phyloP scores from a whole-genome alignment of 2,113 vertebrate species.

The Crotalus horridus region DNA sequence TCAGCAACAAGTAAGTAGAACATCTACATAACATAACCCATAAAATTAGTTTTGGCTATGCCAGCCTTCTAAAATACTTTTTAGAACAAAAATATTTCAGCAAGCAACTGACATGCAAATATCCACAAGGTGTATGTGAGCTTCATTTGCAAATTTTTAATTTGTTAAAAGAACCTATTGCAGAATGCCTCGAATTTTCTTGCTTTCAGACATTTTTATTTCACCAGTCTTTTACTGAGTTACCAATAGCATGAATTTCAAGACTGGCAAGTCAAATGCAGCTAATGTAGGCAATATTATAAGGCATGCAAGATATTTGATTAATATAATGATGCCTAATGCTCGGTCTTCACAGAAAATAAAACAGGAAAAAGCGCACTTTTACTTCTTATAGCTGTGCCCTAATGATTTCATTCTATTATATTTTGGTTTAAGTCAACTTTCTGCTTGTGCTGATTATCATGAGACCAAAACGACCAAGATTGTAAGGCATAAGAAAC shows the following conservation, averaged over 20 bases:
- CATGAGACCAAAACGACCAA: not conserved
- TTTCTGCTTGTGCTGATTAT: not conserved
- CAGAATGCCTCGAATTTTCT: not conserved
- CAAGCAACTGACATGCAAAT: not conserved
- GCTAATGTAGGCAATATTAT: not conserved
- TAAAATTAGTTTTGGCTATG: not conserved
- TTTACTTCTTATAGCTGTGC: not conserved
- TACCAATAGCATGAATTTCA: not conserved
- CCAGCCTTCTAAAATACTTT: not conserved
- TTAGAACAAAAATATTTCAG: not conserved
- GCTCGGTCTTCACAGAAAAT: not conserved
- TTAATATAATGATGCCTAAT: not conserved
- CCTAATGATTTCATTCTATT: not conserved
- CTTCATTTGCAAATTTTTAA: not conserved
- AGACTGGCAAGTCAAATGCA: not conserved
- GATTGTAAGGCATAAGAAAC: not conserved
- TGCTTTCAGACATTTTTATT: not conserved
- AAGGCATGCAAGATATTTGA: not conserved
- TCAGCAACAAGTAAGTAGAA: not conserved
- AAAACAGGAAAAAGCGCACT: not conserved
- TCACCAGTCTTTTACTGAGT: not conserved
- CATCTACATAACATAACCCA: not conserved
- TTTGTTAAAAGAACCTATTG: not conserved
- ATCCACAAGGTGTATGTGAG: not conserved
- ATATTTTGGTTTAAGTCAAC: not conserved